Evolutionary conservation across 2,888 invertebrate genomes (phyloP).

Genomic region (Oligia latruncula): DNA sequence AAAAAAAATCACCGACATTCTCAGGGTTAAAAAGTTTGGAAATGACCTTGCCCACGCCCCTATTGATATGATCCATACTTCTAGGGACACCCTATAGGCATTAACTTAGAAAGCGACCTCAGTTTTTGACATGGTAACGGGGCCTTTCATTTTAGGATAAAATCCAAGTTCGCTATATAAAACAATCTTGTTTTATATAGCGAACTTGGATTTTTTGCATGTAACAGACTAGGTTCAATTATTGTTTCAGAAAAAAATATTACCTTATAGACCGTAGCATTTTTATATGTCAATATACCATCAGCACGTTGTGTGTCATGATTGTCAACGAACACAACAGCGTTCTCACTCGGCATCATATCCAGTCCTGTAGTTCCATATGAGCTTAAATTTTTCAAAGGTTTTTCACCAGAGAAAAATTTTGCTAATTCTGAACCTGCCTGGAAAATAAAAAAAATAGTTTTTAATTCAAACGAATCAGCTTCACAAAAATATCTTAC

Average conservation of each 20-base stretch:
- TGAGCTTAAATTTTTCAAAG: conserved; percentile 86
- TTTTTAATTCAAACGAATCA: background rate
- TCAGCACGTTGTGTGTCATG: conserved; percentile 95
- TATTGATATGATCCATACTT: too few species aligned
- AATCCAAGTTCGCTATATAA: background rate
- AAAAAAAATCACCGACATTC: too few species aligned
- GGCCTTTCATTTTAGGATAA: background rate
- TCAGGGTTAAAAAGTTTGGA: too few species aligned
- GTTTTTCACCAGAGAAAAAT: conserved; percentile 89
- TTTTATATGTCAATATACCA: conserved; percentile 92
- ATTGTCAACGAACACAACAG: conserved; percentile 95
- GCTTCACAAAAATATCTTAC: background rate
- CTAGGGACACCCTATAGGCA: background rate
- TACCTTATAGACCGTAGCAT: conserved; percentile 92
- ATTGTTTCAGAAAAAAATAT: background rate
- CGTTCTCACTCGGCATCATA: conserved; percentile 90
- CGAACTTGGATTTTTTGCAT: too few species aligned
- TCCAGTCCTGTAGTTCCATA: conserved; percentile 83
- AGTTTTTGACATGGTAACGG: background rate
- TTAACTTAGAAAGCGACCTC: background rate
- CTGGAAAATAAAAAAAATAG: conserved; percentile 59
- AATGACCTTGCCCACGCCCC: too few species aligned
- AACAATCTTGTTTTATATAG: too few species aligned
- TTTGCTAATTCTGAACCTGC: conserved; percentile 89
- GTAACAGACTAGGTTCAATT: too few species aligned